phyloP scores from a whole-genome alignment of 2,888 invertebrate genomes.

The Drosophila anomelani region DNA sequence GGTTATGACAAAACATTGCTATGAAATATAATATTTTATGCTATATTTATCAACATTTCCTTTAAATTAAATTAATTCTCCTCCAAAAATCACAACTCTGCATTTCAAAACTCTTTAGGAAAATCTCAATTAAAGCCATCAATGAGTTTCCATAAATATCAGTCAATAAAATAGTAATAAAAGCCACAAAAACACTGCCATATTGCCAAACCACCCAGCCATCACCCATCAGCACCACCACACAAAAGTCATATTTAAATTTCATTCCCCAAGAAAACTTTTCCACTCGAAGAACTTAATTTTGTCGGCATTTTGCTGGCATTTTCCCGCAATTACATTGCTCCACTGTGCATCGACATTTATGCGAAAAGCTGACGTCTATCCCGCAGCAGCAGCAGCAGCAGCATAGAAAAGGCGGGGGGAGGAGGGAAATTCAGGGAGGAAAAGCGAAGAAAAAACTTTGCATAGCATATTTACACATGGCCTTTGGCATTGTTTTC shows the following conservation, averaged over 20 bases:
- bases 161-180: slow-evolving; percentile 29
- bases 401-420: slow-evolving; percentile 3
- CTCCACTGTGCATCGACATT: slow-evolving; percentile 55
- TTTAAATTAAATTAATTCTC: background rate
- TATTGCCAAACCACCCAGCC: background rate
- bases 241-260: slow-evolving; percentile 31
- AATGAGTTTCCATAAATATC: slow-evolving; percentile 14
- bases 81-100: too few species aligned
- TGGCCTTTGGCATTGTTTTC: slow-evolving; percentile 76
- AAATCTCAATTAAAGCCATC: slow-evolving; percentile 1
- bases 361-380: slow-evolving; percentile 34
- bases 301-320: slow-evolving; percentile 9
- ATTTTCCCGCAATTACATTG: slow-evolving; percentile 35
- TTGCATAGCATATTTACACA: slow-evolving; percentile 73
- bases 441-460: slow-evolving; percentile 39
- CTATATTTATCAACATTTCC: too few species aligned
- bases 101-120: too few species aligned
- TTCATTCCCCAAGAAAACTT: slow-evolving; percentile 20
- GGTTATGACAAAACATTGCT: background rate
- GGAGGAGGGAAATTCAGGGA: background rate
- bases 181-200: background rate
- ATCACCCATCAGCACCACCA: background rate
- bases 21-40: background rate
- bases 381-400: slow-evolving; percentile 14
- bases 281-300: slow-evolving; percentile 41